Evolutionary conservation across 2,888 invertebrate species (phyloP), one percentile per base, ranked within the genome.

Genomic region (Timema cristinae): DNA sequence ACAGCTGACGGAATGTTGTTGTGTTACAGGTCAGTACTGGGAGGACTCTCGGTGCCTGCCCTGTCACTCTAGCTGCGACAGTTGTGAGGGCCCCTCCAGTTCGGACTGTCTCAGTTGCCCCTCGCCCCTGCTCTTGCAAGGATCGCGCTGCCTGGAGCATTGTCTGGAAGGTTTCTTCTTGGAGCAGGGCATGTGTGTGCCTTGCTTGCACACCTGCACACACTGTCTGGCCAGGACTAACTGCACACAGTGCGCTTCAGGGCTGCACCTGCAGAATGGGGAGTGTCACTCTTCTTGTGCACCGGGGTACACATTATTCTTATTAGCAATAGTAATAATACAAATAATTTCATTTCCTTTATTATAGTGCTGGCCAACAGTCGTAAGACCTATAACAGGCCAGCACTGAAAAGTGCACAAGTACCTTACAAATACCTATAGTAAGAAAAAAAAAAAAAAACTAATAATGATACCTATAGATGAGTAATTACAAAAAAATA

Each of bases 271-370:
- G 69, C 93, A 94, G 82, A 92, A 91, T 75, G 94, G 94, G 50
- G 91, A 92, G 74, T 95, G 95, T 81, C 85, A 91, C 72, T 90
- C 92, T 1, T 87, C 91, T 4, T 95, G 94, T 78, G 92, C 92
- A 69, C 86, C 86, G 78, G 89, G 89, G 87, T 88, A 80, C 80
- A 80, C 77, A 11, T 13, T 48, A 11, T 67, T 16, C n/a, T 2
- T 13, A 13, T 2, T 54, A 13, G 54, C 13, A n/a, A n/a, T 32
- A 32, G 4, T 32, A 4, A 32, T 32, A 32, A 32, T 32, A 32
- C 1, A 32, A 32, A 32, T 32, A 32, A 4, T 32, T 32, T 32
- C 32, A 32, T 32, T 32, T 32, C 32, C 32, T 32, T 32, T 32
- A 32, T 4, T 32, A 32, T 32, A 32, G 32, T 32, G 32, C 4